phyloP scores from a whole-genome alignment of 1,140 invertebrate species.

The Drosophila bipectinata region DNA sequence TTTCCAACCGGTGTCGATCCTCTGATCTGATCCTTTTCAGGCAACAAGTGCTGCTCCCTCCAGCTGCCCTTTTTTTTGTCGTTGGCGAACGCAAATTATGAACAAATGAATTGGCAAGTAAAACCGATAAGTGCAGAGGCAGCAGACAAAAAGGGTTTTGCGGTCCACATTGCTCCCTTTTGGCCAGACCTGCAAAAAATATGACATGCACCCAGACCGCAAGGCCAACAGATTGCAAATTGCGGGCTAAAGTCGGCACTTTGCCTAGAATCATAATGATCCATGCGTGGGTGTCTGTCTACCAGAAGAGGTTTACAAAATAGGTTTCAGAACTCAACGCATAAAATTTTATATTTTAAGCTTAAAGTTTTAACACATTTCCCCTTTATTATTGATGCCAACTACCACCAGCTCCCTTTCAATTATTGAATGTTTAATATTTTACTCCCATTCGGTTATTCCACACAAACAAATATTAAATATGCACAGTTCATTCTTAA shows the following conservation, averaged over 20 bases:
- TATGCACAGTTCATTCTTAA: slow-evolving; percentile 46
- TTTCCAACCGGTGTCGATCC: slow-evolving; percentile 45
- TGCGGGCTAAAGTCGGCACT: slow-evolving; percentile 29
- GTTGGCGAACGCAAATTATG: slow-evolving; percentile 69
- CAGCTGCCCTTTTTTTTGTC: slow-evolving; percentile 27
- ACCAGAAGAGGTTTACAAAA: not conserved
- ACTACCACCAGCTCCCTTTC: not conserved
- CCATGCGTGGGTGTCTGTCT: slow-evolving; percentile 18
- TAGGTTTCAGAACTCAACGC: not conserved
- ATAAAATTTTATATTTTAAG: not conserved
- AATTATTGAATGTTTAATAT: not conserved
- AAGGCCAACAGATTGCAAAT: slow-evolving; percentile 68
- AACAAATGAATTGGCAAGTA: slow-evolving; percentile 69
- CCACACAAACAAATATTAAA: slow-evolving; percentile 17
- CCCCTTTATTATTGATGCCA: not conserved
- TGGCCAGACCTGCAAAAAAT: slow-evolving; percentile 17
- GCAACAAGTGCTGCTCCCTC: slow-evolving; percentile 56
- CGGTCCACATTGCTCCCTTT: slow-evolving; percentile 32
- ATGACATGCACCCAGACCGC: slow-evolving; percentile 40
- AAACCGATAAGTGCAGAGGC: slow-evolving; percentile 16
- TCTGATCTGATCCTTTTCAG: slow-evolving; percentile 65
- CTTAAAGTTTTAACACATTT: not conserved
- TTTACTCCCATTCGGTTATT: slow-evolving; percentile 7
- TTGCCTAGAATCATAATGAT: slow-evolving; percentile 8
- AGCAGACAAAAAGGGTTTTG: slow-evolving; percentile 54